Base-by-base conservation (phyloP, 2,888 invertebrate genomes). In the Dysmachus trigonus region DNA sequence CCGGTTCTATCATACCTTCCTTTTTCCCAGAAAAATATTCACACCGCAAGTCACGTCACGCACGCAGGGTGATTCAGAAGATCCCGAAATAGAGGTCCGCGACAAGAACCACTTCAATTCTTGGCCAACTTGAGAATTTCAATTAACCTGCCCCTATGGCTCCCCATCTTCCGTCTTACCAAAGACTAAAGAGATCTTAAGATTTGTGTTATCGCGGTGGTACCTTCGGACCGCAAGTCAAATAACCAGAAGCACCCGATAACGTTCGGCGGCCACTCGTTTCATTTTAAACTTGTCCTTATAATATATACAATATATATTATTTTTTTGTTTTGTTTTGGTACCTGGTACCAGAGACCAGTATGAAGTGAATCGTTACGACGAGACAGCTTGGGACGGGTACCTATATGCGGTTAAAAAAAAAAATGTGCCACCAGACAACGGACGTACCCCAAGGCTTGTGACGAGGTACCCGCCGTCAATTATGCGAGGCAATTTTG, bases 401-500 rank as follows among this genome's bases (percentile, higher is more conserved):
- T 15, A 27, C 27, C 10, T 35, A 71, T 10, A 79, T n/a, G 30
- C 62, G 71, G 47, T n/a, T n/a, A n/a, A 41, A 41, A 41, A 22
- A 83, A 62, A 71, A 71, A 71, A 30, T 38, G 38, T 31, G 53
- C 83, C 83, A 72, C 38, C 82, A 82, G 82, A 82, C 53, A 38
- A 41, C 30, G 83, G 83, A 72, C 72, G 41, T 33, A 72, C 83
- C 72, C 72, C 38, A 30, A 35, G 83, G 83, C 72, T 27, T 35
- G 38, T 31, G 74, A 35, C 74, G 53, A 72, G 74, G 47, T 85
- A 74, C 76, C 18, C 53, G 86, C 74, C 77, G 85, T 87, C 86
- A 87, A 87, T 87, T 87, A 86, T 85, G 84, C 85, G 41, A 76
- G 72, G 86, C 74, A 87, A 87, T 87, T 87, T 87, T 87, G 85